Conservation (phyloP, 35 echinoderm and acorn worm species). For the Hemicentrotus pulcherrimus region DNA sequence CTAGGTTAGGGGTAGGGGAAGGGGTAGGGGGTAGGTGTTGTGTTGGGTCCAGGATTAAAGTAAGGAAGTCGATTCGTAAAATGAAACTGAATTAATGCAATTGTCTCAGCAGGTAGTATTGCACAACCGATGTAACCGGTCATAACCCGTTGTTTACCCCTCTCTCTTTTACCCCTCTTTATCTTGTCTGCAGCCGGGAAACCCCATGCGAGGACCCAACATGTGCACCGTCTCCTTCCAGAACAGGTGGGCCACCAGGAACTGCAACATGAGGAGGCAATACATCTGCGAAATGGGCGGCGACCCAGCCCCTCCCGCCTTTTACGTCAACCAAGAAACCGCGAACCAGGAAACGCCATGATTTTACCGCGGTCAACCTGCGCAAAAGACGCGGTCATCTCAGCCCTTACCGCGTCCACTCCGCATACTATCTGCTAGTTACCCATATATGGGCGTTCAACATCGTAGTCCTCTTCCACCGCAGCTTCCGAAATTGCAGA, state of each 20-base stretch:
- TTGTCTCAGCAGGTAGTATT: no score
- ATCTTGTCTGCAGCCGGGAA: not conserved
- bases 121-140: no score
- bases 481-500: no score
- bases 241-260: conserved; percentile 6
- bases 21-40: no score
- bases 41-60: no score
- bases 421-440: no score
- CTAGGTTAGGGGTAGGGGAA: no score
- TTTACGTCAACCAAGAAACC: not conserved
- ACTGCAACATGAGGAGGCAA: not conserved
- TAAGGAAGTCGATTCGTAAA: no score
- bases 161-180: not conserved
- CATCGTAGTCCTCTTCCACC: no score
- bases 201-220: conserved; percentile 9
- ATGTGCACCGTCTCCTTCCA: conserved; percentile 30
- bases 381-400: not conserved
- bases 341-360: not conserved
- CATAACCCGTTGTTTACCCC: no score
- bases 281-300: conserved; percentile 48
- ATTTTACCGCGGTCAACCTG: not conserved
- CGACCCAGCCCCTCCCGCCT: not conserved
- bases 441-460: no score
- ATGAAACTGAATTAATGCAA: no score
- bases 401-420: not conserved